Evolutionary conservation across 2,888 invertebrate species (phyloP), one percentile per base, ranked within the genome.

Genomic region (Hirudinaria manillensis): DNA sequence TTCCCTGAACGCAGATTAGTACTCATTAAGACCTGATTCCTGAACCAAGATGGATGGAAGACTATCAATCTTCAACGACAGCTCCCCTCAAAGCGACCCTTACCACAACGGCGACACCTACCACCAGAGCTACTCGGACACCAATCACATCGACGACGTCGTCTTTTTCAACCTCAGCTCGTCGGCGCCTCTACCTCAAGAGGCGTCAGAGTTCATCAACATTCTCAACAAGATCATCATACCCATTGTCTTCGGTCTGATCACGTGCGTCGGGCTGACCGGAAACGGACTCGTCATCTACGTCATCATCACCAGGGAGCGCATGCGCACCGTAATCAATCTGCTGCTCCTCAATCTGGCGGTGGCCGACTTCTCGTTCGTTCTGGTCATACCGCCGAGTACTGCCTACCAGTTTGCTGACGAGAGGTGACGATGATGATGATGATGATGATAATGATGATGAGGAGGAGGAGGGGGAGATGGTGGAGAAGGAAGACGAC

Each of bases 331-430:
- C 3, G 93, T 93, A n/a, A 94, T 93, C 72, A 94, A 94, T 85
- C 88, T 93, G 56, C 88, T 94, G 45, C 93, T 94, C 81, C 91
- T 93, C 78, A 93, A 93, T 84, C 86, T 93, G 78, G 93, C 93
- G 10, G 88, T 93, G 45, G 93, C 94, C 70, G 94, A 94, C 84
- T 87, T 94, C 38, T 89, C 93, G 34, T 94, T 94, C 85, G 92
- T 94, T 56, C 89, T 93, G 75, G 92, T 93, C 86, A 94, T 93
- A 86, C 92, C 93, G 21, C 93, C 93, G 0, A 93, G 93, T 85
- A 94, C 94, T 2, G 93, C 93, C 0, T 91, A 92, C 51, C 56
- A 61, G 36, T 76, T 79, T 21, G 78, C 78, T 13, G 51, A 51
- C 10, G 71, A 70, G 16, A 27, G 68, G 68, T 32, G 16, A 34